Base-by-base conservation (phyloP, 2,797 vertebrate genomes). In the Sparus aurata region DNA sequence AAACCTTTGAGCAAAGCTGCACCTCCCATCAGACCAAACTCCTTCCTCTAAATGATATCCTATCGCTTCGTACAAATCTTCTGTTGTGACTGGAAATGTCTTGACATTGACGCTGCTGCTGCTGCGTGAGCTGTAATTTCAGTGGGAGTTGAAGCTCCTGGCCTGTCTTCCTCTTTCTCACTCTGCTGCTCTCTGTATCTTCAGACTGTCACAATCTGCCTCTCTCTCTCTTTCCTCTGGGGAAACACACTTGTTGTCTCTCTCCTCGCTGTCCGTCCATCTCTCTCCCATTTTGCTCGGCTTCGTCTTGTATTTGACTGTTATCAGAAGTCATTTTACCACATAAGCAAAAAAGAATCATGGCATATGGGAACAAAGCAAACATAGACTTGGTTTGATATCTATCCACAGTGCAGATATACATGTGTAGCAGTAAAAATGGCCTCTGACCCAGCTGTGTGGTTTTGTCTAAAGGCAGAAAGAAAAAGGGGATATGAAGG, bases 31-130 rank as follows among this genome's bases (percentile, higher is more conserved):
- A 13, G 49, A 50, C 4, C 13, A 38, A 49, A 18, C 20, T 18
- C 55, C 27, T 70, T 27, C 34, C n/a, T 52, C 3, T 30, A n/a
- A 64, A 52, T 64, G 46, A 64, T 17, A 5, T 38, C 27, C 12
- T 38, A 38, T 5, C 34, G 25, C 12, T 20, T 15, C 16, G 6
- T 16, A 41, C 1, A 9, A 12, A 47, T 5, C 12, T 2, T 27
- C 6, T 63, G n/a, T 59, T 73, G 59, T 82, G 70, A 74, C 70
- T 43, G 54, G 53, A 72, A 83, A 71, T 41, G n/a, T 30, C 25
- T 43, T 73, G 41, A 69, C 20, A 65, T 10, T n/a, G 9, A 15
- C 25, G 45, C 38, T n/a, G 18, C 41, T n/a, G 18, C 41, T 34
- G 34, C 34, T 34, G 17, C 55, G 22, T 18, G n/a, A 62, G 30